These are phyloP conservation scores for Diachrysia chrysitis DNA, from an alignment of 2,888 invertebrate genomes.

Conservation along the genomic window DNA sequence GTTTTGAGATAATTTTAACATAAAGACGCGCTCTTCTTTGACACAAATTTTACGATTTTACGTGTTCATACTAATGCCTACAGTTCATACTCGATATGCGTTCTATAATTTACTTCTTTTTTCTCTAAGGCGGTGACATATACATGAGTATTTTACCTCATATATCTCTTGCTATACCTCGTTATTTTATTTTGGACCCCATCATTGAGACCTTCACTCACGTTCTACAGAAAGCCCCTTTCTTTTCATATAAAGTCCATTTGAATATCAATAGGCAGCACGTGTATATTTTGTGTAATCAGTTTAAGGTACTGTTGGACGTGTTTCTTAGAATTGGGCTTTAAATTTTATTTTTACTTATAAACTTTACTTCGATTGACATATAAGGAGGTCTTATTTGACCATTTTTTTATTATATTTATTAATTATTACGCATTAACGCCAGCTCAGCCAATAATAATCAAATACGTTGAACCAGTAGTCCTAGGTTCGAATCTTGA, in stretches of 20 bases:
- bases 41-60: no score
- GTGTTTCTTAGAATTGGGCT: neutral
- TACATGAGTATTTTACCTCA: neutral
- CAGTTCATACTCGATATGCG: no score
- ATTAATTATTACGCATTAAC: no score
- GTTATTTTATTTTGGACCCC: neutral
- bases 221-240: neutral
- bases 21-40: no score
- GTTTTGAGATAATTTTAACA: no score
- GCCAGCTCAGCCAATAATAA: no score
- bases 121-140: no score
- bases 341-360: neutral
- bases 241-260: neutral
- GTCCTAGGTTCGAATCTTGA: no score
- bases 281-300: neutral
- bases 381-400: neutral
- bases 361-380: neutral
- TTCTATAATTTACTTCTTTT: no score
- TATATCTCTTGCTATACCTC: neutral
- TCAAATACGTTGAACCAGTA: no score
- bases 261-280: conserved; percentile 6
- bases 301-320: neutral
- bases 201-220: neutral
- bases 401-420: no score
- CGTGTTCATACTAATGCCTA: no score